A percentile compares a stretch with the other conserved stretches of the same genome.
Evolutionary conservation across 2,113 vertebrate genomes (phyloP).

Genomic region (Tachysurus vachellii): DNA sequence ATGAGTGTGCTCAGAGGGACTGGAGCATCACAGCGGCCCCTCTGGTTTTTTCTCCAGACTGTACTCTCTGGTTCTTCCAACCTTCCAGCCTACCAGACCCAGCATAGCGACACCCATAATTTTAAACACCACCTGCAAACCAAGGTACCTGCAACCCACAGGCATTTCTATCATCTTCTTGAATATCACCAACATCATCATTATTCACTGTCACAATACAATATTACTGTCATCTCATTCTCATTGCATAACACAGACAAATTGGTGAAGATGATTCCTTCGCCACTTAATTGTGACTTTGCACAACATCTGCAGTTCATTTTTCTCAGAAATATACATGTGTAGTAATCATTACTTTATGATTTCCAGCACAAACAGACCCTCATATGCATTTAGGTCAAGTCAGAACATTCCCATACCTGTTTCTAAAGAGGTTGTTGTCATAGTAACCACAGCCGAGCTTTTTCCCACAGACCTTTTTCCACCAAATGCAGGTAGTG

Average conservation of each 20-base stretch:
- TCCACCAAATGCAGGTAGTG: conserved; percentile 88
- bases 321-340: background rate
- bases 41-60: conserved; percentile 82
- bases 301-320: background rate
- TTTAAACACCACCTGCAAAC: conserved; percentile 88
- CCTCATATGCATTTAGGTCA: conserved; percentile 26
- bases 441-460: conserved; percentile 88
- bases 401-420: conserved; percentile 69
- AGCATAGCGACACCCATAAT: conserved; percentile 81
- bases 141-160: conserved; percentile 81
- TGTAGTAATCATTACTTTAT: background rate
- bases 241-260: background rate
- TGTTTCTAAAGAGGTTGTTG: conserved; percentile 83
- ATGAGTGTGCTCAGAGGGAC: background rate
- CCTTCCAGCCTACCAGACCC: conserved; percentile 81
- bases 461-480: conserved; percentile 70
- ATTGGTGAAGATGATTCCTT: background rate
- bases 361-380: background rate
- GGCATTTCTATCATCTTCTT: background rate
- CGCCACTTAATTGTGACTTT: background rate
- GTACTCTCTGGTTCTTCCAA: conserved; percentile 85
- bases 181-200: background rate
- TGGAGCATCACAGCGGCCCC: conserved; percentile 58
- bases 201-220: background rate
- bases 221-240: background rate